A percentile compares a stretch with the other conserved stretches of the same genome.
phyloP scores from a whole-genome alignment of 2,888 invertebrate genomes.

The Petrolisthes cinctipes region DNA sequence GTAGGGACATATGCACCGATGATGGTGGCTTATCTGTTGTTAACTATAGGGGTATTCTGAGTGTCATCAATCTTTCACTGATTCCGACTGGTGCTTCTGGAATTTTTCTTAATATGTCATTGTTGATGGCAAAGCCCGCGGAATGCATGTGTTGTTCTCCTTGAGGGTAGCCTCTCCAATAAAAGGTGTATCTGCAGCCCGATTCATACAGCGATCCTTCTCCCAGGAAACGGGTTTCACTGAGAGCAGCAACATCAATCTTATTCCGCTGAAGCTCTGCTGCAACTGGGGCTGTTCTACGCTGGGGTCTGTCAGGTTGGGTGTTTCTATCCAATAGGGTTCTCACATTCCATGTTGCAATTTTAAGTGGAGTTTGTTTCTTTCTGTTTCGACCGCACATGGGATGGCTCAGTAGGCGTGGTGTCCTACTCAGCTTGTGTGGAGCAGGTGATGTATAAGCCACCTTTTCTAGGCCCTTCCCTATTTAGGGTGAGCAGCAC shows the following conservation, averaged over 20 bases:
- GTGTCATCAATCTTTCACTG: background rate
- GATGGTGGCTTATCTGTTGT: slow-evolving; percentile 1
- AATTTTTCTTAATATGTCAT: background rate
- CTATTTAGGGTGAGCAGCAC: background rate
- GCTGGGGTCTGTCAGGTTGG: background rate
- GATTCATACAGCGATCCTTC: background rate
- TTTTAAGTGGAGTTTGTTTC: slow-evolving; percentile 3
- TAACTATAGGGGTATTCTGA: background rate
- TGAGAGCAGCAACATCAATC: background rate
- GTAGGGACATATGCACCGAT: background rate
- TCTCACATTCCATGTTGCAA: slow-evolving; percentile 1
- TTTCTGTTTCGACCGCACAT: background rate
- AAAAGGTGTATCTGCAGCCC: background rate
- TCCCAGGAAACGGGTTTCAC: background rate
- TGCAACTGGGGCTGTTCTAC: background rate
- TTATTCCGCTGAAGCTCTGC: background rate
- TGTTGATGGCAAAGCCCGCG: background rate
- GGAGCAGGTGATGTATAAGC: background rate
- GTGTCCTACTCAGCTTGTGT: background rate
- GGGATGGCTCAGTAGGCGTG: background rate
- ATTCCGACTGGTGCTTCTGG: background rate
- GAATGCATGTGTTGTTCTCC: background rate
- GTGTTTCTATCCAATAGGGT: background rate
- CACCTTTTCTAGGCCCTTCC: slow-evolving; percentile 12
- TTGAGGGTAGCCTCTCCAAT: background rate